Base-by-base conservation (phyloP, 1,140 invertebrate genomes). In the Formica exsecta region DNA sequence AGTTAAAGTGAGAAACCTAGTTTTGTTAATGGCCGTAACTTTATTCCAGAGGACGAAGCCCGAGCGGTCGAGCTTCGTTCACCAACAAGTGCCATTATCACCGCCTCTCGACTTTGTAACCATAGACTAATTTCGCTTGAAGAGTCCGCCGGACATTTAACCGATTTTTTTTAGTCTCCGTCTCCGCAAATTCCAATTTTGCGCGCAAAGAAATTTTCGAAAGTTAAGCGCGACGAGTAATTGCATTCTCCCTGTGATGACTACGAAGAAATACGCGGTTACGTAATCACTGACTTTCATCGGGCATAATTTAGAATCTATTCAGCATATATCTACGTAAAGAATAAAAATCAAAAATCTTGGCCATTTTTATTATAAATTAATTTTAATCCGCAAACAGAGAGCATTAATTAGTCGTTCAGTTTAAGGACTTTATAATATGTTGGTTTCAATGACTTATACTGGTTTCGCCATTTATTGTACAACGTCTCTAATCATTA, bases 1-100 rank as follows among this genome's bases (percentile, higher is more conserved):
- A 83, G 79, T 83, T 83, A 83, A 83, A 83, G 68, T 61, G 79
- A 83, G 79, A 73, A 83, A 83, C 38, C 79, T 83, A 83, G 79
- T 83, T 83, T 83, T 83, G 79, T 83, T 83, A 83, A 83, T 83
- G 68, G 79, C 68, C 38, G 51, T 83, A 83, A 83, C 79, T 73
- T 83, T 44, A 83, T 83, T 83, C 61, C 57, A 54, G 79, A 61
- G 79, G 79, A 73, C 68, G 68, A 73, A 81, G 54, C 79, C 65
- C 65, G 66, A 61, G 38, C 79, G 66, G 79, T 16, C 79, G 59
- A 59, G 54, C 38, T 62, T 61, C 54, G 68, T 38, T 73, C 79
- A 62, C 79, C 79, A 83, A 83, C 79, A 83, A 83, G 79, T 83
- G 57, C 79, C 68, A 83, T 83, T 83, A 83, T 83, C 79, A 61